Evolutionary conservation across 1,140 invertebrate species (phyloP).

Genomic region (Colletes gigas): DNA sequence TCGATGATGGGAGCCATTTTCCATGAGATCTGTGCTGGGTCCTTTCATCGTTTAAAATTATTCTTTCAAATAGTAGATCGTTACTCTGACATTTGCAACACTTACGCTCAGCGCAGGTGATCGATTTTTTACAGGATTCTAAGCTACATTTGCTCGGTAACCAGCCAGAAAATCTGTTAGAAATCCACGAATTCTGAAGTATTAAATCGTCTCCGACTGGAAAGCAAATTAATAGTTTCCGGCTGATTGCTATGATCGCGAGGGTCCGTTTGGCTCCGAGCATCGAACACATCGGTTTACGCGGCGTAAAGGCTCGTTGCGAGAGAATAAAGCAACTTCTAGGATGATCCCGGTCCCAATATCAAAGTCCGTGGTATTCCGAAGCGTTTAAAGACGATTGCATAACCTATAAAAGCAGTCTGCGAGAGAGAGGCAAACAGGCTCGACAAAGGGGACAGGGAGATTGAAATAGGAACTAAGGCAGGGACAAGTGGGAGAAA

Average conservation of each 20-base stretch:
- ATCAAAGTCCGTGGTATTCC: constrained; percentile 23
- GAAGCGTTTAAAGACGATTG: constrained; percentile 40
- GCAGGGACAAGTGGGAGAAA: constrained; percentile 26
- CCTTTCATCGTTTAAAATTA: background rate
- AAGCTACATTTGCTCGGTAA: no score
- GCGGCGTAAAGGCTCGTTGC: background rate
- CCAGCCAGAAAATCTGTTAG: no score
- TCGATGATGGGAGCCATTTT: no score
- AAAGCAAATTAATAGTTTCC: background rate
- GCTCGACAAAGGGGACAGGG: constrained; percentile 11
- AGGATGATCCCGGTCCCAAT: constrained; percentile 12
- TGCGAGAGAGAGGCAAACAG: constrained; percentile 12
- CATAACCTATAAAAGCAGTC: constrained; percentile 32
- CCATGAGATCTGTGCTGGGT: no score
- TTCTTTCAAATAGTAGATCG: background rate
- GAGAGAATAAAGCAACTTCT: constrained; percentile 1
- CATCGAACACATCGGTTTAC: background rate
- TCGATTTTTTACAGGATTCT: no score
- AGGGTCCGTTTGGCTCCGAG: constrained; percentile 10
- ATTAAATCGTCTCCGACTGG: no score
- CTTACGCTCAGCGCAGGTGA: no score
- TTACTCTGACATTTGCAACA: no score
- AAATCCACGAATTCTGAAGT: no score
- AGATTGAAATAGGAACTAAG: constrained; percentile 51
- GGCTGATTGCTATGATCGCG: background rate